Conservation (phyloP, 2,113 vertebrate genomes). For the Scopus umbretta region DNA sequence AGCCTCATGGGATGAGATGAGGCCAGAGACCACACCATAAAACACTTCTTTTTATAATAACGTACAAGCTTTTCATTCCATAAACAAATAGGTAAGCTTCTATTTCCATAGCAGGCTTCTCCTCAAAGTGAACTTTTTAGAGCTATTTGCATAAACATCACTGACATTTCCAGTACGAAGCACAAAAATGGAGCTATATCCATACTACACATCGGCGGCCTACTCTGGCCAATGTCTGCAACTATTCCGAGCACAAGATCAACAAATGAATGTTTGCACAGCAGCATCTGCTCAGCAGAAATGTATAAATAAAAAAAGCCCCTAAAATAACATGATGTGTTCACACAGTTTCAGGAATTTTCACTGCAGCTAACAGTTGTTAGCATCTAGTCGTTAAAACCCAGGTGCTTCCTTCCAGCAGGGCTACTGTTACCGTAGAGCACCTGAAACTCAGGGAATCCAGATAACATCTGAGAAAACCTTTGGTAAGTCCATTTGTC, state of each 20-base stretch:
- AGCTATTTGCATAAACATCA: not conserved
- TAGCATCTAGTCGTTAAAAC: not conserved
- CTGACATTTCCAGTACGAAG: not conserved
- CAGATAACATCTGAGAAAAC: not conserved
- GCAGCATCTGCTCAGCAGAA: conserved; percentile 41
- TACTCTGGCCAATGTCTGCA: not conserved
- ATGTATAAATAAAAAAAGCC: not conserved
- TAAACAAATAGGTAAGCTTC: not conserved
- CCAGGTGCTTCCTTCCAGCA: conserved; percentile 26
- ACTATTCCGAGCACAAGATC: conserved; percentile 44
- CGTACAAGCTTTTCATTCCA: not conserved
- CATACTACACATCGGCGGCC: not conserved
- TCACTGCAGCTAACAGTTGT: not conserved
- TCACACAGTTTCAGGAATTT: conserved; percentile 1
- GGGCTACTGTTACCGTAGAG: not conserved
- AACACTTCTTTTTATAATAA: not conserved
- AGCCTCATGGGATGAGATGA: not conserved
- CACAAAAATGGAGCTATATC: not conserved
- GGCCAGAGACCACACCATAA: not conserved
- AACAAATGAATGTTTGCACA: conserved; percentile 23
- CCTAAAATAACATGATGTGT: not conserved
- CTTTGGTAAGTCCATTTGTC: not conserved
- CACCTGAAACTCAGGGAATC: not conserved
- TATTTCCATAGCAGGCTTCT: not conserved
- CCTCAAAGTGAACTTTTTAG: not conserved